Percentiles rank a stretch among this genome's conserved stretches.
Conservation (phyloP, 2,888 invertebrate genomes). For the Orthonevra nobilis region DNA sequence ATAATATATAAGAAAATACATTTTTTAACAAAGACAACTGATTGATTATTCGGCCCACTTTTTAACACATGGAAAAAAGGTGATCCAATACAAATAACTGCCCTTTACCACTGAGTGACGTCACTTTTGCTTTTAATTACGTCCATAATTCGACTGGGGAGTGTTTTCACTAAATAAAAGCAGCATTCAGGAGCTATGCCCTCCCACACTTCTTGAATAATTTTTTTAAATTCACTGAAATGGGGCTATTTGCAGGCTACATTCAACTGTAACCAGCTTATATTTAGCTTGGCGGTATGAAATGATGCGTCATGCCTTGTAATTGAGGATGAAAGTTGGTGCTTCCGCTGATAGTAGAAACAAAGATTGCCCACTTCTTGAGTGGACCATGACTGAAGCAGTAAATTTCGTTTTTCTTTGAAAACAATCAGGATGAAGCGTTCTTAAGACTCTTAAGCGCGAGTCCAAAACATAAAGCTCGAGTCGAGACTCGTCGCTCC, state of each 20-base stretch:
- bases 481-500: slow-evolving; percentile 12
- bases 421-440: slow-evolving; percentile 11
- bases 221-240: neutral
- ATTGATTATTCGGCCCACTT: no score
- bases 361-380: neutral
- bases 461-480: neutral
- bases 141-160: slow-evolving; percentile 1
- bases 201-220: neutral
- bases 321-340: neutral
- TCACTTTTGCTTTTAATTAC: neutral
- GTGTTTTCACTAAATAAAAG: neutral
- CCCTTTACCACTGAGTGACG: neutral
- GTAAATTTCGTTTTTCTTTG: slow-evolving; percentile 1
- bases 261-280: neutral
- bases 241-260: neutral
- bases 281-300: slow-evolving; percentile 1
- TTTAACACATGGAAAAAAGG: no score
- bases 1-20: no score
- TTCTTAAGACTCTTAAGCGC: neutral
- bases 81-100: no score
- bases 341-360: neutral
- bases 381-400: neutral
- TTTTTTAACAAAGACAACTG: no score
- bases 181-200: neutral
- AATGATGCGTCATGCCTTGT: neutral